These are phyloP conservation scores for Orycteropus afer DNA, from an alignment of 2,113 vertebrate genomes.

Conservation along the genomic window DNA sequence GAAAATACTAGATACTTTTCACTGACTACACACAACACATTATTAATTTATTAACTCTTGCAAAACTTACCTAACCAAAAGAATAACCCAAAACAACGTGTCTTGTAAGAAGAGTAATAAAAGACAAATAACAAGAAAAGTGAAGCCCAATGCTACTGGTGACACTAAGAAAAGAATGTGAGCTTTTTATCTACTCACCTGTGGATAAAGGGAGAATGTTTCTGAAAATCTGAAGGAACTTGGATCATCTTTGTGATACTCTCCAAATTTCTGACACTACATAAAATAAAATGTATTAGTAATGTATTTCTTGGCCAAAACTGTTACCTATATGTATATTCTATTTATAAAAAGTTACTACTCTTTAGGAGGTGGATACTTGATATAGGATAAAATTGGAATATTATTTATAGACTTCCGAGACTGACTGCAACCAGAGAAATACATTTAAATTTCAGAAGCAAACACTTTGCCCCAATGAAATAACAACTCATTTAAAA, in stretches of 20 bases:
- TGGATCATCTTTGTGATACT: constrained; percentile 98
- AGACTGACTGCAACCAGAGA: constrained; percentile 20
- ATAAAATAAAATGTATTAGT: constrained; percentile 71
- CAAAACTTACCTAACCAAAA: constrained; percentile 47
- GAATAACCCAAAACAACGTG: constrained; percentile 3
- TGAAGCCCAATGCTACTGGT: background rate
- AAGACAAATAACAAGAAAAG: constrained; percentile 41
- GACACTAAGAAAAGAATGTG: constrained; percentile 25
- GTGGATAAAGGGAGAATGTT: constrained; percentile 98
- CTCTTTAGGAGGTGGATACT: background rate
- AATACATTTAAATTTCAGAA: constrained; percentile 42
- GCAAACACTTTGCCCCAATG: constrained; percentile 1
- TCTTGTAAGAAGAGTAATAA: background rate
- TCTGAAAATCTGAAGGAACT: constrained; percentile 98
- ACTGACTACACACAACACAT: background rate
- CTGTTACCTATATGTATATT: background rate
- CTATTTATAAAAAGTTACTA: constrained; percentile 23
- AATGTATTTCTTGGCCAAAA: constrained; percentile 5
- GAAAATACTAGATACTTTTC: constrained; percentile 44
- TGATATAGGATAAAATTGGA: constrained; percentile 18
- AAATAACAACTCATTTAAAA: background rate
- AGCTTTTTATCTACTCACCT: constrained; percentile 87
- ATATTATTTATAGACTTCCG: constrained; percentile 5
- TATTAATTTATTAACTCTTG: constrained; percentile 43
- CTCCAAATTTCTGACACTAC: constrained; percentile 99